Percentiles rank a stretch among this genome's conserved stretches.
Evolutionary conservation across 1,140 invertebrate genomes (phyloP).

Genomic region (Notospermus geniculatus): DNA sequence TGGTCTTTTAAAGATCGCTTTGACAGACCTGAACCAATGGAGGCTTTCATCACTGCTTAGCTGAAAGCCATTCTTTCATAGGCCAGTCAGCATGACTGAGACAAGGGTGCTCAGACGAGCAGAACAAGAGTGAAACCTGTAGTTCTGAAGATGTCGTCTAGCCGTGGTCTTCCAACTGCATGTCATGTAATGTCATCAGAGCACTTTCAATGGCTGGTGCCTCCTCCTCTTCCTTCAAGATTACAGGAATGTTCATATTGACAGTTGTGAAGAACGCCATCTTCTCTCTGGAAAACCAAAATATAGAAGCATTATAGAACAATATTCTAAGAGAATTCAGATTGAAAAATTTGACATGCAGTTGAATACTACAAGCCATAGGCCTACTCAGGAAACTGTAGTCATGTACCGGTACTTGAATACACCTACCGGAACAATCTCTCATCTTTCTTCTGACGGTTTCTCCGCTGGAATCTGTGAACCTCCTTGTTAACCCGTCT

Average conservation of each 20-base stretch:
- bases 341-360: conserved; percentile 1
- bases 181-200: no score
- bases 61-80: no score
- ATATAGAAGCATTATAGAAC: neutral
- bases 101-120: no score
- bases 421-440: conserved; percentile 86
- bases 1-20: no score
- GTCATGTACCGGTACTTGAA: neutral
- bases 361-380: neutral
- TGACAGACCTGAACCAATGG: no score
- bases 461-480: conserved; percentile 81
- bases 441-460: conserved; percentile 83
- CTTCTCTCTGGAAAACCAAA: conserved; percentile 73
- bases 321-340: neutral
- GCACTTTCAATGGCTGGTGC: no score
- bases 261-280: conserved; percentile 89
- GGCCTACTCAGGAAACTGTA: neutral
- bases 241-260: conserved; percentile 72
- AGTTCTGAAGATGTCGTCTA: no score
- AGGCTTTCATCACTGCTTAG: no score
- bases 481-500: conserved; percentile 60
- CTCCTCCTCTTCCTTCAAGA: conserved; percentile 64
- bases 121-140: no score
- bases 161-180: no score
- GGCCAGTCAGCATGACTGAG: no score